Conservation (phyloP, 2,797 vertebrate species). For the Hapalemur alaotrensis region DNA sequence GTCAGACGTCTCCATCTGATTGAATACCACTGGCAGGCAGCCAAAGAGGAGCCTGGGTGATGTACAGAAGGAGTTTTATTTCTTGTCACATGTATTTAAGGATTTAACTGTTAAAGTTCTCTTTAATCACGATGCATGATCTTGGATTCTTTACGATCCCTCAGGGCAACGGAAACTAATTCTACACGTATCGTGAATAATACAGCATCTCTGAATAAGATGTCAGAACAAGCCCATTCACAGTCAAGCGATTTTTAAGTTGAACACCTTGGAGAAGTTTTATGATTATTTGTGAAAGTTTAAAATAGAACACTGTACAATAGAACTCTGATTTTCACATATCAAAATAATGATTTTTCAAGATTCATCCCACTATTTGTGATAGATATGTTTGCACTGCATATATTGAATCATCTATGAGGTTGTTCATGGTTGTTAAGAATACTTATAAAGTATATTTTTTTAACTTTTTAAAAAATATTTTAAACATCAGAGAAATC, state of each 20-base stretch:
- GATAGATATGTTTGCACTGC: not conserved
- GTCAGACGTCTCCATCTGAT: not conserved
- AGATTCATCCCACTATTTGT: not conserved
- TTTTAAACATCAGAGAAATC: not conserved
- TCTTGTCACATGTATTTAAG: slow-evolving; percentile 39
- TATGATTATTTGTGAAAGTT: slow-evolving; percentile 14
- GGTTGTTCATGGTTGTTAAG: not conserved
- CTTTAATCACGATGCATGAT: slow-evolving; percentile 7
- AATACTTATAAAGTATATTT: not conserved
- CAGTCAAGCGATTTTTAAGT: not conserved
- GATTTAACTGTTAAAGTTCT: slow-evolving; percentile 31
- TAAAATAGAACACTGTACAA: not conserved
- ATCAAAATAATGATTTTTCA: slow-evolving; percentile 22
- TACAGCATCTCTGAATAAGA: slow-evolving; percentile 21
- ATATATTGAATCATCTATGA: not conserved
- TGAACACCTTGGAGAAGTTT: slow-evolving; percentile 3
- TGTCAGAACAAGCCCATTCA: slow-evolving; percentile 7
- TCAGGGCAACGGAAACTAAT: slow-evolving; percentile 25
- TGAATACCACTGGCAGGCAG: not conserved
- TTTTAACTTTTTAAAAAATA: not conserved
- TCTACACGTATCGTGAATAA: slow-evolving; percentile 10
- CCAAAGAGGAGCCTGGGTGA: not conserved
- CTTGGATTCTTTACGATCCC: slow-evolving; percentile 34
- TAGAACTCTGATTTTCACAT: not conserved
- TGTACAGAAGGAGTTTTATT: not conserved